Percentiles rank a stretch among this genome's conserved stretches.
phyloP scores from a whole-genome alignment of 2,888 invertebrate species.

The Gerosis bhagava region DNA sequence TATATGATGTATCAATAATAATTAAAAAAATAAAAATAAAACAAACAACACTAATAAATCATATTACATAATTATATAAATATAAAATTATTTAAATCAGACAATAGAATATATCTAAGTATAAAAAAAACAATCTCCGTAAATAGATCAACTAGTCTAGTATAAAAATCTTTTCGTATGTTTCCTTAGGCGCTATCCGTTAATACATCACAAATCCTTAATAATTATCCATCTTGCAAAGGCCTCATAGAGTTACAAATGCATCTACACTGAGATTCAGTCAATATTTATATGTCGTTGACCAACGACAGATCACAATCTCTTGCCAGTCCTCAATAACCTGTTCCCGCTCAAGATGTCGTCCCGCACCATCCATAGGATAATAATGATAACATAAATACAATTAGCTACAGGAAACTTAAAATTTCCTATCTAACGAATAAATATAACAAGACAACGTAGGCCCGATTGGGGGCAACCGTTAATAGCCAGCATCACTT shows the following conservation, averaged over 20 bases:
- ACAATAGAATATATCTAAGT: conserved; percentile 82
- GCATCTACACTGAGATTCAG: conserved; percentile 83
- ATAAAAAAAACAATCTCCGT: conserved; percentile 83
- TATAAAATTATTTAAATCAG: conserved; percentile 82
- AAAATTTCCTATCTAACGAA: conserved; percentile 80
- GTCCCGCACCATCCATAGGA: conserved; percentile 76
- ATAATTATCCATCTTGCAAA: conserved; percentile 81
- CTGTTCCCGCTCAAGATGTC: conserved; percentile 66
- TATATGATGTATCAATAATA: conserved; percentile 71
- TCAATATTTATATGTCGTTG: conserved; percentile 83
- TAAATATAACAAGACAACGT: conserved; percentile 78
- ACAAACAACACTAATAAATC: conserved; percentile 83
- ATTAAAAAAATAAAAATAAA: no score
- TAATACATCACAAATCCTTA: conserved; percentile 83
- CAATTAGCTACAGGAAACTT: conserved; percentile 81
- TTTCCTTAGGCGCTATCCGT: conserved; percentile 83
- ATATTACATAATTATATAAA: conserved; percentile 76
- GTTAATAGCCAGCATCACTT: conserved; percentile 76
- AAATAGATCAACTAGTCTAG: conserved; percentile 82
- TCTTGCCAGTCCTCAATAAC: conserved; percentile 76
- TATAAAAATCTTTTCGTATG: conserved; percentile 83
- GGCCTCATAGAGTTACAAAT: conserved; percentile 83
- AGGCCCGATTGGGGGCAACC: conserved; percentile 59
- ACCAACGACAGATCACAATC: conserved; percentile 82
- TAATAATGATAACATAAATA: conserved; percentile 79